Conservation (phyloP, 2,113 vertebrate genomes). For the Salvelinus namaycush region DNA sequence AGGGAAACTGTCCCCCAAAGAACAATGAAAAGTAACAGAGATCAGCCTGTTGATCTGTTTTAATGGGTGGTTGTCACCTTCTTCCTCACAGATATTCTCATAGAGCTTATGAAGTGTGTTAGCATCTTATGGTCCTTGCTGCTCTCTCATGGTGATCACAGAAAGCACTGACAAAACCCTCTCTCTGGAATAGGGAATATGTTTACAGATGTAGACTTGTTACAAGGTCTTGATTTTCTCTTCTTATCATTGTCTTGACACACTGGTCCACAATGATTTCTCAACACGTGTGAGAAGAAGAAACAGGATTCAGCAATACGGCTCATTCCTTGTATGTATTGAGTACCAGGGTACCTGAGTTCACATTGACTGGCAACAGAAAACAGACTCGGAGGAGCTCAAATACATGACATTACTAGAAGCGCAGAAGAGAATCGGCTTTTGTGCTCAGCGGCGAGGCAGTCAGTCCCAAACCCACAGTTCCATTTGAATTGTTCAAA, state of each 20-base stretch:
- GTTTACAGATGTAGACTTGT: constrained; percentile 26
- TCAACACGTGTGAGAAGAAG: constrained; percentile 32
- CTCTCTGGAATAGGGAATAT: not conserved
- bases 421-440: constrained; percentile 31
- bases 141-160: constrained; percentile 1
- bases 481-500: constrained; percentile 21
- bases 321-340: constrained; percentile 34
- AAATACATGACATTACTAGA: constrained; percentile 39
- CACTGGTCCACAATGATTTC: constrained; percentile 41
- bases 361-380: constrained; percentile 47
- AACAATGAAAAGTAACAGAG: not conserved
- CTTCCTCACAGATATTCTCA: constrained; percentile 7
- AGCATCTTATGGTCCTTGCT: too few species aligned
- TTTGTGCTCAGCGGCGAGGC: constrained; percentile 25
- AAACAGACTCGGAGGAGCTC: constrained; percentile 38
- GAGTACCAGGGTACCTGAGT: constrained; percentile 40
- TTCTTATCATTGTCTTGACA: constrained; percentile 43
- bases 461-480: constrained; percentile 17
- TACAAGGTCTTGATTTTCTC: constrained; percentile 15
- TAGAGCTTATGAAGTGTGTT: not conserved
- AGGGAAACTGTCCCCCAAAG: not conserved
- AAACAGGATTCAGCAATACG: constrained; percentile 22
- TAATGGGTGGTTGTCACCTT: not conserved
- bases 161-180: not conserved
- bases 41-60: not conserved